Percentiles rank a stretch among this genome's conserved stretches.
Conservation (phyloP, 2,113 vertebrate genomes). For the Neopipo cinnamomea region DNA sequence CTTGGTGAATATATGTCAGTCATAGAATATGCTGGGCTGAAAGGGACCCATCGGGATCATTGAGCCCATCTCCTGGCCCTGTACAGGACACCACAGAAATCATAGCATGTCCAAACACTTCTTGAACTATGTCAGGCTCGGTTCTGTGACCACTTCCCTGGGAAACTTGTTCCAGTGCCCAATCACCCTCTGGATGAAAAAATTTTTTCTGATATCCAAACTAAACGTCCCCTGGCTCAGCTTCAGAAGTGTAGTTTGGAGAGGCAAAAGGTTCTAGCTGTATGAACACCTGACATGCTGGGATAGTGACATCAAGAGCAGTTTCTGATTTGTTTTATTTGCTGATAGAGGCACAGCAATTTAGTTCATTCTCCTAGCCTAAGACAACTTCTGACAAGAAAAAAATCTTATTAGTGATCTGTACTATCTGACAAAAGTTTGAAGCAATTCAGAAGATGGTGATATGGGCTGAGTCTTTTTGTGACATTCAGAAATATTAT, state of each 20-base stretch:
- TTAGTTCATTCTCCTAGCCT: background rate
- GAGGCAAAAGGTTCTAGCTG: background rate
- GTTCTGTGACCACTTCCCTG: background rate
- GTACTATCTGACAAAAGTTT: background rate
- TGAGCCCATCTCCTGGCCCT: background rate
- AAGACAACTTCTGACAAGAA: background rate
- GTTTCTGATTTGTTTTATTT: background rate
- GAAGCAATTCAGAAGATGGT: background rate
- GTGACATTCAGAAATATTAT: background rate
- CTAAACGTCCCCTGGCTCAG: background rate
- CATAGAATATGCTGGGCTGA: background rate
- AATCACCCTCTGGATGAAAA: background rate
- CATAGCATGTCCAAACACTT: background rate
- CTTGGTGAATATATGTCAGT: background rate
- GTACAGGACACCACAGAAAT: background rate
- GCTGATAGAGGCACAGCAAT: background rate
- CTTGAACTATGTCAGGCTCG: background rate
- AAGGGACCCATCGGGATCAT: background rate
- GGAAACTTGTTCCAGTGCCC: background rate
- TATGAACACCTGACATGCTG: fast-evolving
- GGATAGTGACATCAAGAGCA: background rate
- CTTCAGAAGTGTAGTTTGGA: background rate
- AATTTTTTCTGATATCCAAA: too few relatives aligned
- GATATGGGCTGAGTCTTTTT: background rate
- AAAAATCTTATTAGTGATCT: background rate